Evolutionary conservation across 2,113 vertebrate species (phyloP), one percentile per base, ranked within the genome.

Genomic region (Peromyscus maniculatus): DNA sequence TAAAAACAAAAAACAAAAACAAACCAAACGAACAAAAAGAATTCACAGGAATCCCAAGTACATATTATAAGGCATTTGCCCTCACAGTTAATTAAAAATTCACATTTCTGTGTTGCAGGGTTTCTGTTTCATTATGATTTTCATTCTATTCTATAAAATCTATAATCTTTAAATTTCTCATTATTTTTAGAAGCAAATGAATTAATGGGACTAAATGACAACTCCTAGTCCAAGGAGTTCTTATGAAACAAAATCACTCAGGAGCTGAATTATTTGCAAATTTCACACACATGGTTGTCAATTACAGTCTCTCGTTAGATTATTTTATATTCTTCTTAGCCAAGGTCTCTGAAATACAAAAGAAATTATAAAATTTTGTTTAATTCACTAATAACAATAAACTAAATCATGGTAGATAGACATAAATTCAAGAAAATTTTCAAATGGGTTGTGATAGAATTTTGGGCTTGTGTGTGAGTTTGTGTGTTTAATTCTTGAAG

Each of bases 131-230:
- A 31, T 79, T 59, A 52, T 77, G 87, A 79, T 91, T 96, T 91
- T 84, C 21, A 86, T 8, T 94, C 5, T 80, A 71, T 72, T 93
- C 91, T 80, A 43, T 43, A 91, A 91, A 89, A 90, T 86, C 49
- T 28, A 84, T 94, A 21, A 55, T 36, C 62, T 77, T 89, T 19
- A 94, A 64, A 49, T 92, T 97, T 96, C 64, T 71, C 12, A 43
- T 57, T 96, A 96, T 96, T 97, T 89, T 43, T 87, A 57, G 46
- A 57, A 52, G 55, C n/a, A 79, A 96, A 84, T 86, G 3, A 26
- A 75, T 86, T 86, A 49, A 88, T 74, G 43, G 52, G 91, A 3
- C n/a, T 11, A 90, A 91, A 84, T 91, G 16, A 55, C 52, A 55
- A 55, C 52, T 55, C 67, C 39, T 94, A 84, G 94, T 79, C 71